Base-by-base conservation (phyloP, 2,888 invertebrate genomes). In the Psylliodes chrysocephalus region DNA sequence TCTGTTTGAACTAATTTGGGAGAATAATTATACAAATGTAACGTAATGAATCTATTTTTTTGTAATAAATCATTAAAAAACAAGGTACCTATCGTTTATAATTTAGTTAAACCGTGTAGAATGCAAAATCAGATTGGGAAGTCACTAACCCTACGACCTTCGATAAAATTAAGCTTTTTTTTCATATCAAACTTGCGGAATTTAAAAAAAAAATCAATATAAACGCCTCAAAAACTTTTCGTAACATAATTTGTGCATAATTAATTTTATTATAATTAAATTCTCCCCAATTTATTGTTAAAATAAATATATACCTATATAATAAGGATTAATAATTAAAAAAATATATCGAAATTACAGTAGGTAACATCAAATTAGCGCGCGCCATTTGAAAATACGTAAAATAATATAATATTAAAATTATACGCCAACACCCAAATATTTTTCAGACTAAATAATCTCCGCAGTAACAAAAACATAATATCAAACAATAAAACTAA, bases 371-470 rank as follows among this genome's bases (percentile, higher is more conserved):
- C 76, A 71, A 69, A 78, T n/a, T 76, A 71, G 79, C 79, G 79
- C 78, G 78, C 80, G 79, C 79, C 77, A 78, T 77, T 69, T 78
- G 79, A 75, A 78, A 82, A 78, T 76, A 70, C 78, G 79, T 74
- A 78, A 81, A 78, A 80, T 79, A 80, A 80, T 80, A 77, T 73
- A 79, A 80, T 79, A 82, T 81, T 80, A 81, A 81, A 80, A 81
- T 79, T 72, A 72, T 65, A 65, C 69, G 79, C 66, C 79, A 75
- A 80, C 81, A 82, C 81, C 81, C 81, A 79, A 81, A 80, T 82
- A 78, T 76, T 80, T 81, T 81, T 68, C 73, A 64, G 64, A 35
- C 49, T 38, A 69, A 77, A 70, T 63, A 69, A n/a, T 28, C 10
- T 22, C 22, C 14, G 22, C 53, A 46, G 28, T 25, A 18, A 15